A percentile compares a stretch with the other conserved stretches of the same genome.
Conservation (phyloP, 2,113 vertebrate species). For the Neopipo cinnamomea region DNA sequence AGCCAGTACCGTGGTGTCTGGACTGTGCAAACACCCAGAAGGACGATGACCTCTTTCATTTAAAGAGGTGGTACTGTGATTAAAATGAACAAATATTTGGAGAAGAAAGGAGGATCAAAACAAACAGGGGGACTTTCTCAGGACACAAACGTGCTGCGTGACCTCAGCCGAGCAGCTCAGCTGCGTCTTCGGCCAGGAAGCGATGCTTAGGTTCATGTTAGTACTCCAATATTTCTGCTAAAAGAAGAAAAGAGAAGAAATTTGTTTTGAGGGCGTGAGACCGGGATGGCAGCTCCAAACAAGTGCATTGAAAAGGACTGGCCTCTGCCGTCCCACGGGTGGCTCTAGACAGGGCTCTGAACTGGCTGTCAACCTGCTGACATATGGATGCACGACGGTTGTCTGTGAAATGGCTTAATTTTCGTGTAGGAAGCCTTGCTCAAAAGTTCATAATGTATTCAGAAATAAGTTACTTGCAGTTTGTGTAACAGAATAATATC, state of each 20-base stretch:
- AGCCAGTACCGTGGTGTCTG: background rate
- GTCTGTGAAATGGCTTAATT: background rate
- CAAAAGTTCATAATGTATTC: background rate
- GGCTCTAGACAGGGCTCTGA: background rate
- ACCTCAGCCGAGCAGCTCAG: background rate
- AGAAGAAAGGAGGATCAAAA: background rate
- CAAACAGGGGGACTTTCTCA: background rate
- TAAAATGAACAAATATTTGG: conserved; percentile 20
- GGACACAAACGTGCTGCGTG: background rate
- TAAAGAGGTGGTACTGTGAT: background rate
- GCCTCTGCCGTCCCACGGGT: background rate
- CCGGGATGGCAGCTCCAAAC: background rate
- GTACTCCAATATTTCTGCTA: background rate
- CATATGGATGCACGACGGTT: background rate
- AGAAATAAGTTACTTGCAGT: background rate
- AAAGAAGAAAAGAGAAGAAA: background rate
- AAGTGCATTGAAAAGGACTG: background rate
- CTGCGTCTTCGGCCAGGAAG: background rate
- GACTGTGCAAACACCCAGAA: background rate
- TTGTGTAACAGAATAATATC: background rate
- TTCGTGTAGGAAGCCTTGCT: background rate
- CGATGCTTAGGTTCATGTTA: background rate
- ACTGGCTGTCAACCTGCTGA: background rate
- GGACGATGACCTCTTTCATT: background rate
- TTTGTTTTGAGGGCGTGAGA: background rate